These are phyloP conservation scores for Propithecus coquereli DNA, from an alignment of 2,113 vertebrate species.

Conservation along the genomic window DNA sequence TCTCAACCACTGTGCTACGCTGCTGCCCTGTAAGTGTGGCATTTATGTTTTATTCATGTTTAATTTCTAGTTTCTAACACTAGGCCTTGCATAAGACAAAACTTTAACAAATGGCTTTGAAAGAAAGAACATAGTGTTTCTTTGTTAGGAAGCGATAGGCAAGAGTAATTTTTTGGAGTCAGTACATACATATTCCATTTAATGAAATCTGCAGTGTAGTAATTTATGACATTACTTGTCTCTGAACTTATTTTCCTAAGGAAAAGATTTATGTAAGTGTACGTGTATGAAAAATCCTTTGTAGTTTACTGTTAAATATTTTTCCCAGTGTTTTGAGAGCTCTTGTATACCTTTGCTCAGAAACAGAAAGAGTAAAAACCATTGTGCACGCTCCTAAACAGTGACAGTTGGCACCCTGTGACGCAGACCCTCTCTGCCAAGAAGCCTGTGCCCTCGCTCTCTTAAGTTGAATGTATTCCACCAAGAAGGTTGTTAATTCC, in stretches of 20 bases:
- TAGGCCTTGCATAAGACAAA: background rate
- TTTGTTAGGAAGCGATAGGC: conserved; percentile 2
- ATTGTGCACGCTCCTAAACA: background rate
- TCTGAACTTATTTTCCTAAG: conserved; percentile 8
- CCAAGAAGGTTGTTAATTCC: background rate
- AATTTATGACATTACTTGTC: conserved; percentile 35
- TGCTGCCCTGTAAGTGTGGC: background rate
- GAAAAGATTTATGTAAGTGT: background rate
- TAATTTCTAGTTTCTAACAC: background rate
- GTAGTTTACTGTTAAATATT: background rate
- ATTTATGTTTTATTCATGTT: background rate
- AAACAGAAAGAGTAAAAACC: background rate
- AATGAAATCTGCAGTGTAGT: background rate
- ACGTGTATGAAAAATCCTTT: background rate
- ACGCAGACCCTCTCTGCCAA: background rate
- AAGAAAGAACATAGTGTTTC: background rate
- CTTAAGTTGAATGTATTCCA: background rate
- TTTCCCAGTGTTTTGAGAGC: background rate
- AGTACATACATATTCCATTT: background rate
- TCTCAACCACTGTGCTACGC: background rate
- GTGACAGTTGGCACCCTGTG: background rate
- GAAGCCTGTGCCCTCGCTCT: background rate
- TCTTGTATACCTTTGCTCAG: background rate
- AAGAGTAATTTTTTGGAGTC: background rate
- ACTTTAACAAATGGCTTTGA: background rate